Conservation (phyloP, 2,797 vertebrate genomes). For the Phrynocephalus vlangalii region DNA sequence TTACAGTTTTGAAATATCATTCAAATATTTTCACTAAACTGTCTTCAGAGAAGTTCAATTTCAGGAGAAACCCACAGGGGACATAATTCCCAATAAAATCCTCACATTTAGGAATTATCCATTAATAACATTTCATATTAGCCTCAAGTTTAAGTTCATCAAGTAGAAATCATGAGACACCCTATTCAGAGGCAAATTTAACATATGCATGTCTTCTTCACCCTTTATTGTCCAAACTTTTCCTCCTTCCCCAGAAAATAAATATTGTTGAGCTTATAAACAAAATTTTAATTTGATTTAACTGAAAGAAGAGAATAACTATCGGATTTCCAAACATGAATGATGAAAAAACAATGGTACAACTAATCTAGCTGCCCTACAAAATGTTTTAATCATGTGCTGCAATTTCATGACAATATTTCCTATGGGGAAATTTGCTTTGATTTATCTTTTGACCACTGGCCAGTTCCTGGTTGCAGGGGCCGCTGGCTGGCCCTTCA, state of each 20-base stretch:
- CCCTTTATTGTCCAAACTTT: conserved; percentile 59
- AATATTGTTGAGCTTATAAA: conserved; percentile 61
- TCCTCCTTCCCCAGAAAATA: conserved; percentile 65
- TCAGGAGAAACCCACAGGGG: conserved; percentile 40
- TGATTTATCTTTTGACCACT: no score
- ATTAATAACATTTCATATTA: conserved; percentile 12
- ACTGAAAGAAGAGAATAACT: no score
- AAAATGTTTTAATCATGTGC: no score
- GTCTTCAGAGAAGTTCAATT: conserved; percentile 15
- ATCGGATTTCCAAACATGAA: no score
- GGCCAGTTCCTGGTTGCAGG: no score
- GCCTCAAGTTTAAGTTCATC: not conserved
- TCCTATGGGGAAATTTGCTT: no score
- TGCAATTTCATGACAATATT: no score
- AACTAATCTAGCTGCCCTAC: no score
- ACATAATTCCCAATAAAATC: conserved; percentile 32
- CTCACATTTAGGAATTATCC: not conserved
- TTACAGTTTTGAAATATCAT: conserved; percentile 38
- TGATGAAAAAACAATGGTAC: no score
- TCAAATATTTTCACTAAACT: conserved; percentile 46
- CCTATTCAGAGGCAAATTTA: conserved; percentile 36
- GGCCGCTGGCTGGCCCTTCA: no score
- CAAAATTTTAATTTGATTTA: conserved; percentile 48
- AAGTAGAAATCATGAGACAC: conserved; percentile 21
- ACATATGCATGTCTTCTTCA: conserved; percentile 36